Conservation (phyloP, 2,888 invertebrate genomes). For the Sussaba pulchella region DNA sequence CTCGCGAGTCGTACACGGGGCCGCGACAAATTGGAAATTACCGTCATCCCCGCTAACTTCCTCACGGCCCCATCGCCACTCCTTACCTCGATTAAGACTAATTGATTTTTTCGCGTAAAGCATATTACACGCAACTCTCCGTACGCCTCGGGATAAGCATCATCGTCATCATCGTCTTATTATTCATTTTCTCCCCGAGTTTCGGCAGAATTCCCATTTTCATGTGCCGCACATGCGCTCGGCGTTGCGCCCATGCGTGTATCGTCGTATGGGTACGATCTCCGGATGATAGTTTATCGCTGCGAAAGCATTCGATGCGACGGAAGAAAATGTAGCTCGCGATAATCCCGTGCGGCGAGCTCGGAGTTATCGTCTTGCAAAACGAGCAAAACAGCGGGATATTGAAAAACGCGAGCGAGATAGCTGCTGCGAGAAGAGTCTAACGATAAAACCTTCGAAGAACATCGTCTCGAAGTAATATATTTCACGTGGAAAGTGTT, state of each 20-base stretch:
- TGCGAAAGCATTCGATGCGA: not conserved
- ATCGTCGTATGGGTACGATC: too few species aligned
- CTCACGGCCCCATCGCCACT: slow-evolving; percentile 19
- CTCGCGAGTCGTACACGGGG: slow-evolving; percentile 66
- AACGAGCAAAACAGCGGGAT: slow-evolving; percentile 2
- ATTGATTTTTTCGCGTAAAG: slow-evolving; percentile 65
- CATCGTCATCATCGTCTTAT: not conserved
- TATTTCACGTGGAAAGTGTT: slow-evolving; percentile 4
- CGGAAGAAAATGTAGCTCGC: not conserved
- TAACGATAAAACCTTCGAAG: slow-evolving; percentile 9
- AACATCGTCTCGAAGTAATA: slow-evolving; percentile 39
- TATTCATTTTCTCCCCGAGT: slow-evolving; percentile 16
- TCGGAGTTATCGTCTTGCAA: not conserved
- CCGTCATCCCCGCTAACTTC: slow-evolving; percentile 65
- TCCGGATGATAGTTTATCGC: slow-evolving; percentile 30
- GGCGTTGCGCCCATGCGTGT: not conserved
- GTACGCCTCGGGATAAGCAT: slow-evolving; percentile 1
- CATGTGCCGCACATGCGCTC: not conserved
- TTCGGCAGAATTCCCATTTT: slow-evolving; percentile 34
- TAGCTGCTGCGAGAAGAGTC: not conserved
- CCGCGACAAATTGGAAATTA: slow-evolving; percentile 83
- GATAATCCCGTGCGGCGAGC: not conserved
- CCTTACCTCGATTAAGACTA: slow-evolving; percentile 67
- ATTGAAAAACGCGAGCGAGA: slow-evolving; percentile 7
- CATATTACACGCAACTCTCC: slow-evolving; percentile 39